Conservation (phyloP, 2,888 invertebrate genomes). For the Drosophila ochracea region DNA sequence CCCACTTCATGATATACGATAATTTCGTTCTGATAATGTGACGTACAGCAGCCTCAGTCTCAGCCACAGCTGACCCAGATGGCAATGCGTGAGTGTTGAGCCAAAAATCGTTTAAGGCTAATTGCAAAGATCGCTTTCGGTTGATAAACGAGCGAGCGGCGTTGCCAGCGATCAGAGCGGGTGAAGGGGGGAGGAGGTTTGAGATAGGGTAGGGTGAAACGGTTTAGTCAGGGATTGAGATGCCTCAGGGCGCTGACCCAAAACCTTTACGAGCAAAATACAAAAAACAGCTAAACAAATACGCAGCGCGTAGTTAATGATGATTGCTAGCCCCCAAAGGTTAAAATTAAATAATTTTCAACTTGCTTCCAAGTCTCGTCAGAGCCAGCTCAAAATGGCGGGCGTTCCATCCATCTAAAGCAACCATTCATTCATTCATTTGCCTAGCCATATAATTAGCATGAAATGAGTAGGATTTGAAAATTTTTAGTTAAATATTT, state of each 20-base stretch:
- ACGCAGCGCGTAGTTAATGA: slow-evolving; percentile 77
- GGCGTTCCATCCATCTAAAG: slow-evolving; percentile 60
- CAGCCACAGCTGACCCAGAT: slow-evolving; percentile 65
- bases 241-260: slow-evolving; percentile 74
- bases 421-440: slow-evolving; percentile 65
- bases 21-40: slow-evolving; percentile 82
- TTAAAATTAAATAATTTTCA: slow-evolving; percentile 81
- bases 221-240: slow-evolving; percentile 49
- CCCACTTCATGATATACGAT: slow-evolving; percentile 76
- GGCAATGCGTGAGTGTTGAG: slow-evolving; percentile 79
- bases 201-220: slow-evolving; percentile 51
- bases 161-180: slow-evolving; percentile 18
- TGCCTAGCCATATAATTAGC: slow-evolving; percentile 79
- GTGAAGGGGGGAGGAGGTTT: slow-evolving; percentile 18
- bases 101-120: slow-evolving; percentile 83
- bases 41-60: slow-evolving; percentile 61
- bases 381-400: slow-evolving; percentile 71
- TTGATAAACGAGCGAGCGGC: slow-evolving; percentile 69
- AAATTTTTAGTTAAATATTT: slow-evolving; percentile 71
- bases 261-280: slow-evolving; percentile 65
- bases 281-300: slow-evolving; percentile 60
- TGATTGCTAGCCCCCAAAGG: slow-evolving; percentile 82
- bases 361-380: slow-evolving; percentile 46
- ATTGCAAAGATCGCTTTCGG: slow-evolving; percentile 81
- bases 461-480: slow-evolving; percentile 79